Evolutionary conservation across 2,113 vertebrate genomes (phyloP).

Genomic region (Erythrocercus mccallii): DNA sequence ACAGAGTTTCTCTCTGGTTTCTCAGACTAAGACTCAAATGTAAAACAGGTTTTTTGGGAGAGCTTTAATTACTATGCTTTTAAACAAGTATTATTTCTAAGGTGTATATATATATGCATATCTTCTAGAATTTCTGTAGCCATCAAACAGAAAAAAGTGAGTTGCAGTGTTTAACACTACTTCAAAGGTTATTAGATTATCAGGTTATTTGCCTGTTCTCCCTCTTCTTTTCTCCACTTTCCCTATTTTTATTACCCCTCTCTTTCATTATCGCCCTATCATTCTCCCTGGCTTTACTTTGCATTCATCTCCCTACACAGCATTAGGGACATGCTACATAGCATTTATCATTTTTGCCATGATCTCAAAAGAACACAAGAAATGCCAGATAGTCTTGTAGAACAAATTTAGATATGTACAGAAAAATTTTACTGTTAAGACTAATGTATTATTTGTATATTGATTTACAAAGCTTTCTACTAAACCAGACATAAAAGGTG

Average conservation of each 20-base stretch:
- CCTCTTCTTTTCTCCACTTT: not conserved
- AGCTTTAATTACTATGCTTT: not conserved
- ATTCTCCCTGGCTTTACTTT: not conserved
- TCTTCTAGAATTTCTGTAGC: not conserved
- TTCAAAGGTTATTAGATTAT: not conserved
- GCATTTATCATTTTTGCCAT: not conserved
- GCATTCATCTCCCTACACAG: not conserved
- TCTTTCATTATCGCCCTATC: not conserved
- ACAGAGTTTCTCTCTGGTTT: not conserved
- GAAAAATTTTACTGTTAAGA: not conserved
- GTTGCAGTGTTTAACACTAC: not conserved
- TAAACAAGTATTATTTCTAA: not conserved
- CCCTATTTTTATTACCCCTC: not conserved
- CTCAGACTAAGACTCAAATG: not conserved
- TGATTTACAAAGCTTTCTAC: not conserved
- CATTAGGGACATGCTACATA: not conserved
- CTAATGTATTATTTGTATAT: not conserved
- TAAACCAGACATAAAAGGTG: not conserved
- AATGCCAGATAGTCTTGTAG: not conserved
- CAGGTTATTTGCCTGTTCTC: not conserved
- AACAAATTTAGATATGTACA: not conserved
- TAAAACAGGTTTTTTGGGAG: not conserved
- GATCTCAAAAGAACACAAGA: not conserved
- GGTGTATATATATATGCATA: accelerated
- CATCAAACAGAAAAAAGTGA: not conserved